Conservation (phyloP, 2,113 vertebrate genomes). For the Carassius carassius region DNA sequence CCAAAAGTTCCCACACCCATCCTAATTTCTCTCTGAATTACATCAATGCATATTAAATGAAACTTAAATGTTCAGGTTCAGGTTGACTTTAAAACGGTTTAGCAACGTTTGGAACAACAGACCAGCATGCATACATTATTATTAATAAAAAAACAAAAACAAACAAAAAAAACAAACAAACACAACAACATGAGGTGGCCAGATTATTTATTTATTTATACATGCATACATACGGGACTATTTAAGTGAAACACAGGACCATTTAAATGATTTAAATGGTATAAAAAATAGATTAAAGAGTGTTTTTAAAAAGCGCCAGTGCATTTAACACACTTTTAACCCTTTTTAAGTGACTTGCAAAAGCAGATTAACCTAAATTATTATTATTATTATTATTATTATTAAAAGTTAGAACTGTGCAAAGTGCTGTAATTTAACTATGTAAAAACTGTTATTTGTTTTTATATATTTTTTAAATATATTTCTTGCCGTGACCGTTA, state of each 20-base stretch:
- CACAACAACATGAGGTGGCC: too few relatives aligned
- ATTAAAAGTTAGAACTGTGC: neutral
- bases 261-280: neutral
- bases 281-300: neutral
- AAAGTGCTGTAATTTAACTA: neutral
- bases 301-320: too few relatives aligned
- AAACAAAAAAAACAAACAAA: too few relatives aligned
- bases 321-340: too few relatives aligned
- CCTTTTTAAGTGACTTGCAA: neutral
- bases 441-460: neutral
- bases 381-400: too few relatives aligned
- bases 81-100: neutral
- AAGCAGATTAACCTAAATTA: neutral
- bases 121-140: too few relatives aligned
- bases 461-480: neutral
- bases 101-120: neutral
- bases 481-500: neutral
- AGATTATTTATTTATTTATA: too few relatives aligned
- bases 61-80: neutral
- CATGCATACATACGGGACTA: too few relatives aligned
- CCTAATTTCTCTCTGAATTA: neutral
- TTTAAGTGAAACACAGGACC: neutral
- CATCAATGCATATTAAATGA: neutral
- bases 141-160: too few relatives aligned
- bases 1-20: neutral